Evolutionary conservation across 2,113 vertebrate species (phyloP).

Genomic region (Sphyrna mokarran): DNA sequence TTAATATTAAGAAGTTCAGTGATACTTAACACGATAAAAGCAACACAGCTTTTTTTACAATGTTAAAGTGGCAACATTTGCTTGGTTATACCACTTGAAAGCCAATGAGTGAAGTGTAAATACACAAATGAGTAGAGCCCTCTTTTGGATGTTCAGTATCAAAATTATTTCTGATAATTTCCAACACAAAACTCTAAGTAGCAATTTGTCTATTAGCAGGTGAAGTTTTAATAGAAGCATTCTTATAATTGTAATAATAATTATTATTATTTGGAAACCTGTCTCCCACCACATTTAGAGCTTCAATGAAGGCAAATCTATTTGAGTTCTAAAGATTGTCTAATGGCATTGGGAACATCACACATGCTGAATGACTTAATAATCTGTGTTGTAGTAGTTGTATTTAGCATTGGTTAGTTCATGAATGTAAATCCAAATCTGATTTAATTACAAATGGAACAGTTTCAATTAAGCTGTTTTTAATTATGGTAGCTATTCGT

Average conservation of each 20-base stretch:
- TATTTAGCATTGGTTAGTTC: not conserved
- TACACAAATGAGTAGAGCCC: not conserved
- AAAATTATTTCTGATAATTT: not conserved
- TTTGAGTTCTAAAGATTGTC: not conserved
- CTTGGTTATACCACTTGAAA: not conserved
- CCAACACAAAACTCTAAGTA: no score
- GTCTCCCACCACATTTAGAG: not conserved
- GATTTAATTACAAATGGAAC: not conserved
- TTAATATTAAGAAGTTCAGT: no score
- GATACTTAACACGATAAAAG: not conserved
- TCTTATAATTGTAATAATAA: not conserved
- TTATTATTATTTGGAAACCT: not conserved
- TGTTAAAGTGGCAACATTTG: not conserved
- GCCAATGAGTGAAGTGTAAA: not conserved
- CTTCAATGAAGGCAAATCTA: not conserved
- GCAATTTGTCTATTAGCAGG: not conserved
- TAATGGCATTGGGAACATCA: not conserved
- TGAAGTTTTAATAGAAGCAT: not conserved
- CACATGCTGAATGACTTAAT: not conserved
- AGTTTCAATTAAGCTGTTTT: constrained; percentile 10
- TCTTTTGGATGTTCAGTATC: not conserved
- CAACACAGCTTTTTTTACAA: not conserved
- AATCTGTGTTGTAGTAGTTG: not conserved
- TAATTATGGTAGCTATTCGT: not conserved
- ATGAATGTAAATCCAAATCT: not conserved